A percentile compares a stretch with the other conserved stretches of the same genome.
Evolutionary conservation across 2,888 invertebrate species (phyloP).

Genomic region (Metalampra italica): DNA sequence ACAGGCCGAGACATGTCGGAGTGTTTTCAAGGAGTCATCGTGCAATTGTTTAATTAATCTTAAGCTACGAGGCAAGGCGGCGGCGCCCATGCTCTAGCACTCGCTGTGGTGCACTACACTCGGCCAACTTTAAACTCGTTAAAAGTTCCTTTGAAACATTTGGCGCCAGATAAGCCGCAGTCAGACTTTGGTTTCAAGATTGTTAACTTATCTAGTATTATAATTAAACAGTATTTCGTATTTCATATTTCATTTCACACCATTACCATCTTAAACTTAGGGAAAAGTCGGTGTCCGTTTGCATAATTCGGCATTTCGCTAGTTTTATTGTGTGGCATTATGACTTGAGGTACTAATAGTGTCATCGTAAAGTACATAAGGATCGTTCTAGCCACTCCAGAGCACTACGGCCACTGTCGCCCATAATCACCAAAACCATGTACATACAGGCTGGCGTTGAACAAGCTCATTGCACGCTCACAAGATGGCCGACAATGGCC

Average conservation of each 20-base stretch:
- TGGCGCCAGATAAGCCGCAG: conserved; percentile 77
- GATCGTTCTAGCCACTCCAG: conserved; percentile 52
- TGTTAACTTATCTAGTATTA: conserved; percentile 74
- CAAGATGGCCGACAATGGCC: conserved; percentile 77
- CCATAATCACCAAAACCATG: conserved; percentile 57
- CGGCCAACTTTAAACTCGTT: conserved; percentile 77
- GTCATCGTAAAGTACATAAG: conserved; percentile 49
- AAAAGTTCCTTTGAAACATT: conserved; percentile 78
- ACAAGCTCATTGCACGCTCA: conserved; percentile 72
- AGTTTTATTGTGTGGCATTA: background rate
- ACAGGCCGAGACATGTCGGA: conserved; percentile 77
- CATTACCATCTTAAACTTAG: background rate
- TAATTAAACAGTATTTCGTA: conserved; percentile 66
- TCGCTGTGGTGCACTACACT: conserved; percentile 63
- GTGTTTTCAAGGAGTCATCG: conserved; percentile 77
- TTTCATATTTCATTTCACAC: conserved; percentile 18
- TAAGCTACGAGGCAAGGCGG: conserved; percentile 55
- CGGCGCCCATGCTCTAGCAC: conserved; percentile 44
- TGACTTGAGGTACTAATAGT: conserved; percentile 26
- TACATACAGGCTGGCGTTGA: conserved; percentile 63
- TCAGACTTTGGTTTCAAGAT: conserved; percentile 68
- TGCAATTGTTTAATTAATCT: conserved; percentile 79
- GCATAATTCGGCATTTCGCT: background rate
- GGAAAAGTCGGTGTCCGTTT: background rate
- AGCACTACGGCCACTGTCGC: conserved; percentile 30